These are phyloP conservation scores for Scartelaos histophorus DNA, from an alignment of 2,113 vertebrate species.

Conservation along the genomic window DNA sequence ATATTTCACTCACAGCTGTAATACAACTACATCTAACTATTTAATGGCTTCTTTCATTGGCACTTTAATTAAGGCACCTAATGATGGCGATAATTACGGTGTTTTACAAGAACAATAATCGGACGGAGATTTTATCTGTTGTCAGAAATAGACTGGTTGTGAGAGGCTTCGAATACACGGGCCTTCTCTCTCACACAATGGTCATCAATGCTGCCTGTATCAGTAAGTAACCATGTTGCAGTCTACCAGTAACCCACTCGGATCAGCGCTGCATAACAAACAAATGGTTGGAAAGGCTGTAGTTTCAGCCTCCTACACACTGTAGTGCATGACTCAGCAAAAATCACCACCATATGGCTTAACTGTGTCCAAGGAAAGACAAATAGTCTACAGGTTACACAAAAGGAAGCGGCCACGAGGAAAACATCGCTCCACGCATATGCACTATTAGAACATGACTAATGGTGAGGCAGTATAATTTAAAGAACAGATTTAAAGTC, in stretches of 20 bases:
- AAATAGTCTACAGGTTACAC: constrained; percentile 27
- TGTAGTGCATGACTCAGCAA: constrained; percentile 66
- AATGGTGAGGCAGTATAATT: background rate
- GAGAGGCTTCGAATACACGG: constrained; percentile 14
- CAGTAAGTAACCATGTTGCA: constrained; percentile 46
- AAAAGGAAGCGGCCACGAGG: constrained; percentile 23
- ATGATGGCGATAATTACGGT: background rate
- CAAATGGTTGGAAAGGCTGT: constrained; percentile 45
- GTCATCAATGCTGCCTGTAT: constrained; percentile 20
- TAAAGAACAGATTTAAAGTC: background rate
- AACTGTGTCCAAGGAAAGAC: constrained; percentile 42
- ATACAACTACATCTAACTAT: background rate
- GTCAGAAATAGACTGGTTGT: constrained; percentile 29
- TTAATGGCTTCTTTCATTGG: background rate
- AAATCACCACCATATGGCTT: constrained; percentile 59
- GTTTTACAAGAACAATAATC: background rate
- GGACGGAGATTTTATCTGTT: background rate
- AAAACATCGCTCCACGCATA: constrained; percentile 16
- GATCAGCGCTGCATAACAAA: constrained; percentile 53
- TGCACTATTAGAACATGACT: background rate
- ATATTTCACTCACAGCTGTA: background rate
- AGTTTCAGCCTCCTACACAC: constrained; percentile 54
- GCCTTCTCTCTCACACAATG: constrained; percentile 41
- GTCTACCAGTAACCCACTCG: constrained; percentile 47
- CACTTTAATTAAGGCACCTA: background rate